Conservation (phyloP, 2,113 vertebrate genomes). For the Columba janthina region DNA sequence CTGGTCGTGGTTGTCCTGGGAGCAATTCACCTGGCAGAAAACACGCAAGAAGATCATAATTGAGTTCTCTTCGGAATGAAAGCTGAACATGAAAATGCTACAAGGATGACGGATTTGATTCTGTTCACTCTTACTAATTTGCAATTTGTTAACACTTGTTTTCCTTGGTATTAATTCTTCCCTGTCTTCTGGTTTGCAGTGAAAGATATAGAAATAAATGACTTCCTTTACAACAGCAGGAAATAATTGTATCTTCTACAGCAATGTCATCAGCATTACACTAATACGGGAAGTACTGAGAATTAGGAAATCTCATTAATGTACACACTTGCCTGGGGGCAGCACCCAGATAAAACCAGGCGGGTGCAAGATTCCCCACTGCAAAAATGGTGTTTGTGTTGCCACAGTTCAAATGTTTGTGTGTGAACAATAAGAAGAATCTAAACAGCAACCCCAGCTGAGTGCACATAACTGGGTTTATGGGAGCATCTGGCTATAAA, state of each 20-base stretch:
- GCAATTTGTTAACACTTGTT: background rate
- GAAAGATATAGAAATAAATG: background rate
- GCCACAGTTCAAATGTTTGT: background rate
- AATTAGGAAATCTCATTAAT: background rate
- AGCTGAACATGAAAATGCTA: background rate
- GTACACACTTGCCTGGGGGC: background rate
- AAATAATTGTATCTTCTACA: background rate
- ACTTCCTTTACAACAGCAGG: background rate
- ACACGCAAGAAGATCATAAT: fast-evolving
- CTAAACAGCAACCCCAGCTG: background rate
- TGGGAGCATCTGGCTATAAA: background rate
- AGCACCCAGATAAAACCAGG: background rate
- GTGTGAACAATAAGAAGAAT: background rate
- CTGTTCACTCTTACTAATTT: background rate
- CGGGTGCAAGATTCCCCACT: background rate
- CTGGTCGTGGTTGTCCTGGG: conserved; percentile 63
- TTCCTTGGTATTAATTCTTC: background rate
- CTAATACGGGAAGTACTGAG: background rate
- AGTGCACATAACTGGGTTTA: background rate
- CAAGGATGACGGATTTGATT: background rate
- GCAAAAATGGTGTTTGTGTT: fast-evolving
- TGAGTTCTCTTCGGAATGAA: background rate
- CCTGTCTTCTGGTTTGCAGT: background rate
- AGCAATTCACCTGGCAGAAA: background rate
- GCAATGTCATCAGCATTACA: background rate